Evolutionary conservation across 2,113 vertebrate species (phyloP).

Genomic region (Platichthys flesus): DNA sequence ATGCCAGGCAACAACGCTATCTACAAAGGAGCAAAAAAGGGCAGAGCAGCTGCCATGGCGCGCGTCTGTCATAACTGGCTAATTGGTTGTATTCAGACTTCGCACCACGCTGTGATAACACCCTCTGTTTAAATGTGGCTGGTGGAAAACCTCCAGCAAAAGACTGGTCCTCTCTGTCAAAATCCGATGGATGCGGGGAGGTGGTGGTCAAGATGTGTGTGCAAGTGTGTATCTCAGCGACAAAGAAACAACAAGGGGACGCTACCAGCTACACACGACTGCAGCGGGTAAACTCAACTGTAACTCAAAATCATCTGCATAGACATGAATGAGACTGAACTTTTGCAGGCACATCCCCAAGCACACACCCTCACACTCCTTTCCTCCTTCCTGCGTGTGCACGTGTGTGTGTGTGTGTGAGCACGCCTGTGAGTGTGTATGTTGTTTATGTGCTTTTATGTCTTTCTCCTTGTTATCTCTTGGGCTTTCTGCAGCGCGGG

Average conservation of each 20-base stretch:
- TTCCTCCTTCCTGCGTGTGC: slow-evolving; percentile 30
- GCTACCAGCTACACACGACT: slow-evolving; percentile 8
- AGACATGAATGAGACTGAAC: slow-evolving; percentile 21
- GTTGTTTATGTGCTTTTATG: slow-evolving; percentile 78
- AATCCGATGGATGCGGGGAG: slow-evolving; percentile 12
- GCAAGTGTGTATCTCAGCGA: neutral
- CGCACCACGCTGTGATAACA: slow-evolving; percentile 58
- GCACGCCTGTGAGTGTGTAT: slow-evolving; percentile 6
- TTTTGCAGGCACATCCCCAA: neutral
- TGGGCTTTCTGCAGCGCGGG: slow-evolving; percentile 66
- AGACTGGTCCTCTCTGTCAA: slow-evolving; percentile 14
- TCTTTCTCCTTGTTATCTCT: slow-evolving; percentile 71
- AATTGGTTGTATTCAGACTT: slow-evolving; percentile 54
- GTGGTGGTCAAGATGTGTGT: slow-evolving; percentile 8
- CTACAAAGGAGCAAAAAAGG: slow-evolving; percentile 16
- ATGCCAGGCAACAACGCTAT: slow-evolving; percentile 12
- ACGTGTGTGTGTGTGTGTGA: slow-evolving; percentile 34
- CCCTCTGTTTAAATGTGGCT: slow-evolving; percentile 41
- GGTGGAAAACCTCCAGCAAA: slow-evolving; percentile 28
- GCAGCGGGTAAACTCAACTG: slow-evolving; percentile 33
- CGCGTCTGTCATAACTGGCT: slow-evolving; percentile 38
- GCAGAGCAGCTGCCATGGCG: slow-evolving; percentile 22
- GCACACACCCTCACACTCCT: slow-evolving; percentile 16
- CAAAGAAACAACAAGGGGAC: slow-evolving; percentile 17
- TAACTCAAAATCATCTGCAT: slow-evolving; percentile 29